Percentiles rank a stretch among this genome's conserved stretches.
Conservation (phyloP, 2,113 vertebrate species). For the Alces alces region DNA sequence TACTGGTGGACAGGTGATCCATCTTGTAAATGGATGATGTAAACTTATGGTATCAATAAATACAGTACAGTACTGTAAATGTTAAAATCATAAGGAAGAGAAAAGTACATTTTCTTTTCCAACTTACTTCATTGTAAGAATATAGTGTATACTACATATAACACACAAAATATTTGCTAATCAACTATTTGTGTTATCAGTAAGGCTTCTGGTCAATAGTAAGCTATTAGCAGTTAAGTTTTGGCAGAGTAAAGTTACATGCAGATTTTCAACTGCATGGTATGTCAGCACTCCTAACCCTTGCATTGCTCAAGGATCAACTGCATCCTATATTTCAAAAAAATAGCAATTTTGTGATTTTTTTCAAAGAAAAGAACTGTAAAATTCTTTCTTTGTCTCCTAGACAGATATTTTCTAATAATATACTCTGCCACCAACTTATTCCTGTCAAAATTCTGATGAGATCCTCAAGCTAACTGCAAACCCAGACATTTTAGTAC, state of each 20-base stretch:
- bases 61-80: neutral
- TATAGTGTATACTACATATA: neutral
- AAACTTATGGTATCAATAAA: neutral
- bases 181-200: neutral
- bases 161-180: neutral
- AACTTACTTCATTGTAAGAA: neutral
- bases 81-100: too few species aligned
- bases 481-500: neutral
- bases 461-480: neutral
- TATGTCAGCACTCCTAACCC: neutral
- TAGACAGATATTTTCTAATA: conserved; percentile 3
- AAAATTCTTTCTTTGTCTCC: neutral
- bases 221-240: neutral
- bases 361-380: neutral
- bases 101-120: neutral
- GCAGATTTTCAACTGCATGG: neutral
- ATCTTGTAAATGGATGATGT: neutral
- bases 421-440: neutral
- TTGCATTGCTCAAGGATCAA: neutral
- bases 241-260: neutral
- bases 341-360: neutral
- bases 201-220: neutral
- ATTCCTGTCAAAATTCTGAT: neutral
- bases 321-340: neutral
- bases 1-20: neutral